Evolutionary conservation across 2,113 vertebrate species (phyloP).

Genomic region (Haplochromis vanheusdeni): DNA sequence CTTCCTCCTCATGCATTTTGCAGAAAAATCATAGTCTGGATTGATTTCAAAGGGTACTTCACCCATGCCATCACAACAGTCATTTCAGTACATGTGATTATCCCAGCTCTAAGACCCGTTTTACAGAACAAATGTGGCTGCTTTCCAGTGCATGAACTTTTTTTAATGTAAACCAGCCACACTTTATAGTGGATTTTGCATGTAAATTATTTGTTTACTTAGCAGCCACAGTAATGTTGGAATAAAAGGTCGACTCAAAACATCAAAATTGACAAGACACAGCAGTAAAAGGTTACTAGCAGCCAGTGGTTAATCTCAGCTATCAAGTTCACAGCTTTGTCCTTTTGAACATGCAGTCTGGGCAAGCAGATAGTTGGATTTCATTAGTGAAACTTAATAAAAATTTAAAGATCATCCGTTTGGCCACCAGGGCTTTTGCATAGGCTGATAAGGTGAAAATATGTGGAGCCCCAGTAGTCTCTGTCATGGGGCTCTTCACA

Average conservation of each 20-base stretch:
- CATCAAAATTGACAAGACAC: conserved; percentile 15
- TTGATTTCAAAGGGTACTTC: neutral
- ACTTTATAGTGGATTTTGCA: conserved; percentile 1
- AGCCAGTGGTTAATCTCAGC: conserved; percentile 15
- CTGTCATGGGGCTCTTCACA: neutral
- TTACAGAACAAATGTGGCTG: conserved; percentile 33
- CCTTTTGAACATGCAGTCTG: conserved; percentile 47
- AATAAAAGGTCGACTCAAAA: conserved; percentile 13
- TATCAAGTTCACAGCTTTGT: conserved; percentile 5
- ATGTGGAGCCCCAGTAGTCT: neutral
- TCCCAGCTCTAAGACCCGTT: neutral
- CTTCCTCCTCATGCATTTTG: conserved; percentile 1
- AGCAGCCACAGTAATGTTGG: conserved; percentile 43
- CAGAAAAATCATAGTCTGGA: conserved; percentile 10
- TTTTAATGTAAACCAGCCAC: conserved; percentile 47
- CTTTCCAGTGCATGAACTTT: conserved; percentile 60
- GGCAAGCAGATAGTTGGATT: conserved; percentile 2
- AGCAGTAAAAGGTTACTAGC: conserved; percentile 11
- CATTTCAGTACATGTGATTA: neutral
- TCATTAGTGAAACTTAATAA: neutral
- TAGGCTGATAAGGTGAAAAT: conserved; percentile 6
- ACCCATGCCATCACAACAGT: neutral
- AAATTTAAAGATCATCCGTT: conserved; percentile 15
- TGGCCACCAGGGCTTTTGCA: conserved; percentile 21
- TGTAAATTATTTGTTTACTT: conserved; percentile 12